phyloP scores from a whole-genome alignment of 2,888 invertebrate genomes.

The Drosophila differens region DNA sequence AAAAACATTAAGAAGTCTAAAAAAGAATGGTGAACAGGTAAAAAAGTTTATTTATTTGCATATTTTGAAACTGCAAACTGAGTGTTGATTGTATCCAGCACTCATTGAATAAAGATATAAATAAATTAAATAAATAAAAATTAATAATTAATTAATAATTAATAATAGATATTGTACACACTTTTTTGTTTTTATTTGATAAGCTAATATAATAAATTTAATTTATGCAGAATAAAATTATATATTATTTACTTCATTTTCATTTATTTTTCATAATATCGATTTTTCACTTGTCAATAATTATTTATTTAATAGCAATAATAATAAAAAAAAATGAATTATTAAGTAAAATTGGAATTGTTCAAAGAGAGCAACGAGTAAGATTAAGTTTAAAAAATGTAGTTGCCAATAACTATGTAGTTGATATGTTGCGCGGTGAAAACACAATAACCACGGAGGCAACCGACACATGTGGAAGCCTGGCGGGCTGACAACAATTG shows the following conservation, averaged over 20 bases:
- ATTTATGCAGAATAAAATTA: background rate
- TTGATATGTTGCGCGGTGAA: slow-evolving; percentile 26
- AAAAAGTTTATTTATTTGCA: background rate
- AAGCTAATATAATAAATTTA: background rate
- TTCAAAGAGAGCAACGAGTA: background rate
- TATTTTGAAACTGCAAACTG: background rate
- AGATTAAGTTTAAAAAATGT: slow-evolving; percentile 7
- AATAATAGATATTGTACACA: background rate
- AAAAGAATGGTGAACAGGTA: background rate
- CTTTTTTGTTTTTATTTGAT: background rate
- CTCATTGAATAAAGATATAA: background rate
- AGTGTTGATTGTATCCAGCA: background rate
- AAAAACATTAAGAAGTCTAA: background rate
- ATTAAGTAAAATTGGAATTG: too few species aligned
- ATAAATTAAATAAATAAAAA: background rate
- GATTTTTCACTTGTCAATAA: background rate
- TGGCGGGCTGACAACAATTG: slow-evolving; percentile 58
- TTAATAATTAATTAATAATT: too few species aligned
- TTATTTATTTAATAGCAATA: background rate
- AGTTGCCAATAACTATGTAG: slow-evolving; percentile 16
- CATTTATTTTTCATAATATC: background rate
- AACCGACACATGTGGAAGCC: slow-evolving; percentile 48
- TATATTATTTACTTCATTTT: background rate
- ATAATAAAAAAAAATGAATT: background rate
- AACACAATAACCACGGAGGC: slow-evolving; percentile 39